Evolutionary conservation across 2,113 vertebrate genomes (phyloP).

Genomic region (Oncorhynchus kisutch): DNA sequence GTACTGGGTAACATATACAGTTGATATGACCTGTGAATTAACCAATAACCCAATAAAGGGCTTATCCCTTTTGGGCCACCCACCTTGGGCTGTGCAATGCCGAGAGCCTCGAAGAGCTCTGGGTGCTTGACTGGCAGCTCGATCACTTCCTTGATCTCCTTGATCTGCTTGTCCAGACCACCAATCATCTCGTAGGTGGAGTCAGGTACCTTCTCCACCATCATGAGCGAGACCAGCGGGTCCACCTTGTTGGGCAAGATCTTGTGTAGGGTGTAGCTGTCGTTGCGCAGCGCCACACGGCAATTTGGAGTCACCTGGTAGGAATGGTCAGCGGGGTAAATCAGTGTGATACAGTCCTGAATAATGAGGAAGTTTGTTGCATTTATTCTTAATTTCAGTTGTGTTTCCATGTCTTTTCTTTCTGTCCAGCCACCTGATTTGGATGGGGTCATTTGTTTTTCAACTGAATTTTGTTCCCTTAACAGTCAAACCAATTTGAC

Average conservation of each 20-base stretch:
- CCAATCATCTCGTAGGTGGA: conserved; percentile 99
- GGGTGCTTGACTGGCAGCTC: conserved; percentile 97
- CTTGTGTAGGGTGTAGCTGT: conserved; percentile 98
- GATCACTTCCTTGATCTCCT: conserved; percentile 98
- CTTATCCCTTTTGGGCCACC: not conserved
- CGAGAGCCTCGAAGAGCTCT: conserved; percentile 94
- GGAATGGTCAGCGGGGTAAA: not conserved
- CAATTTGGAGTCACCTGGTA: conserved; percentile 94
- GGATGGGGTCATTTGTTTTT: too few species aligned
- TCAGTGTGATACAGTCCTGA: not conserved
- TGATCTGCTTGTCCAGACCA: conserved; percentile 97
- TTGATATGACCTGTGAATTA: too few species aligned
- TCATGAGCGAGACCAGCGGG: conserved; percentile 97
- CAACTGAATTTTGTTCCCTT: too few species aligned
- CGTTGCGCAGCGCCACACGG: conserved; percentile 92
- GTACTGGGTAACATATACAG: too few species aligned
- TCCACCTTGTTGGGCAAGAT: conserved; percentile 98
- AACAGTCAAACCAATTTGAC: too few species aligned
- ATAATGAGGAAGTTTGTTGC: not conserved
- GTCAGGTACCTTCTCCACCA: conserved; percentile 98
- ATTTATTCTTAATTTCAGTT: too few species aligned
- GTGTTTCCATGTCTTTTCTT: too few species aligned
- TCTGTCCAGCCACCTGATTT: too few species aligned
- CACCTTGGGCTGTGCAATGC: conserved; percentile 96
- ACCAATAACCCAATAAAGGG: not conserved